Base-by-base conservation (phyloP, 2,888 invertebrate genomes). In the Conus canariensis region DNA sequence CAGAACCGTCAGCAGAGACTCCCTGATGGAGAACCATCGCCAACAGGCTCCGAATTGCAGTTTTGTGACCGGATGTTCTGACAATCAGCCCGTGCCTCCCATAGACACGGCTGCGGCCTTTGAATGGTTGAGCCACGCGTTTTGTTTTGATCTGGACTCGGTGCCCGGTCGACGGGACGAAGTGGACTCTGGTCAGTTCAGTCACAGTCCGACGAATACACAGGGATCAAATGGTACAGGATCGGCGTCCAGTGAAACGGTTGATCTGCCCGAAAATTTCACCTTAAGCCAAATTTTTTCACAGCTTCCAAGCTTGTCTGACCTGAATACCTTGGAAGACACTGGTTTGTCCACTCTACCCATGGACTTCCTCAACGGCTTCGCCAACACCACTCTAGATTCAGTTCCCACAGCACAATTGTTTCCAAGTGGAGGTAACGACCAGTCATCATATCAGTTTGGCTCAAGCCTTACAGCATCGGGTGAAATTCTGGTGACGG, bases 401-500 rank as follows among this genome's bases (percentile, higher is more conserved):
- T 77, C 60, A 14, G 16, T 80, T 22, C 77, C 58, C 7, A 22
- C 58, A 22, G 22, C 58, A 22, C 58, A 58, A 59, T 14, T 77
- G n/a, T 74, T 59, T 22, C 60, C 10, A 8, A 9, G 12, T 7
- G 30, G 10, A 30, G 19, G 30, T 30, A 8, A 77, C 30, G 7
- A n/a, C 56, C 74, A 58, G 4, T 67, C 77, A 12, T 8, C 30
- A 30, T 19, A 30, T 8, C 30, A 12, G 56, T 70, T 87, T 19
- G 25, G 58, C 16, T n/a, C 58, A 59, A 19, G 7, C 10, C 22
- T 77, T 12, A 12, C 16, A n/a, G 67, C 30, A 30, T 70, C 86
- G 5, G 19, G 64, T 30, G 89, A 89, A 85, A 19, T 89, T 14
- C 85, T 89, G 67, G 67, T 89, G 19, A 89, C 89, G 22, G 89